A percentile compares a stretch with the other conserved stretches of the same genome.
phyloP scores from a whole-genome alignment of 2,113 vertebrate genomes.

The Lathamus discolor region DNA sequence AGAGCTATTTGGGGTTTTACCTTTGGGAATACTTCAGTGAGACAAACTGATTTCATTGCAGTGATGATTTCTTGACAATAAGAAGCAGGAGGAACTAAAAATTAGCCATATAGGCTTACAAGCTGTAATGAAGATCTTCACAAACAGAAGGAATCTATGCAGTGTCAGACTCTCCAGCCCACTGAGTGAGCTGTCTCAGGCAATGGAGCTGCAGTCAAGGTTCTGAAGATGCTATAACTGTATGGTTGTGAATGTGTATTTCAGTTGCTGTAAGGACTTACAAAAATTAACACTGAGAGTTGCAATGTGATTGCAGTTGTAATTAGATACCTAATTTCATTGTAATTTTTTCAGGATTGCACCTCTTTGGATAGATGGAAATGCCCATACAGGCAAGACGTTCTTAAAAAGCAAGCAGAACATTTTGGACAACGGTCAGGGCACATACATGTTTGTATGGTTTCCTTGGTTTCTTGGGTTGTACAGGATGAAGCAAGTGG shows the following conservation, averaged over 20 bases:
- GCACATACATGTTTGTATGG: neutral
- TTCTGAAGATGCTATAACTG: neutral
- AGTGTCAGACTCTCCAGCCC: neutral
- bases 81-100: neutral
- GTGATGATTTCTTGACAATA: neutral
- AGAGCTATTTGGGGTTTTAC: neutral
- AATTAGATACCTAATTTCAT: neutral
- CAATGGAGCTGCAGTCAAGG: neutral
- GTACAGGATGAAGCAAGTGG: neutral
- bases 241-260: neutral
- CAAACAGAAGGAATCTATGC: fast-evolving
- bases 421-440: neutral
- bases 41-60: neutral
- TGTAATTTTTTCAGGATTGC: neutral
- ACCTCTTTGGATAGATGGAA: neutral
- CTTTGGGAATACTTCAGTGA: neutral
- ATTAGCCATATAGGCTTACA: neutral
- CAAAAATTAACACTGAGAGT: neutral
- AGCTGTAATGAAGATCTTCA: neutral
- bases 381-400: neutral
- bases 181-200: neutral
- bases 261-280: neutral
- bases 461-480: neutral
- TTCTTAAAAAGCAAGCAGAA: neutral
- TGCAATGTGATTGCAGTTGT: neutral